Percentiles rank a stretch among this genome's conserved stretches.
These are phyloP conservation scores for Manacus vitellinus DNA, from an alignment of 2,113 vertebrate genomes.

Conservation along the genomic window DNA sequence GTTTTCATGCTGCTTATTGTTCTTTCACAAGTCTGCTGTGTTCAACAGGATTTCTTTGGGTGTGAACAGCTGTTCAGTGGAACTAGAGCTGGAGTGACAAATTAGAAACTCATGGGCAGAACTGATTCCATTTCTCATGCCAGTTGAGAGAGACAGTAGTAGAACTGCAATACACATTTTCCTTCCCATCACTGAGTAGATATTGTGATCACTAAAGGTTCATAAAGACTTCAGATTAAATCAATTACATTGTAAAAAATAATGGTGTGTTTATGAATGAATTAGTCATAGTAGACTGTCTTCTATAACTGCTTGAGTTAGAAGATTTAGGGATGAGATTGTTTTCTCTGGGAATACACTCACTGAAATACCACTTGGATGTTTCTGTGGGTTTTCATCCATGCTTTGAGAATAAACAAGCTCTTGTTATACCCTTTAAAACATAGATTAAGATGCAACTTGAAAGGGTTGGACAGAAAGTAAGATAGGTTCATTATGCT, in stretches of 20 bases:
- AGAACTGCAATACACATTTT: not conserved
- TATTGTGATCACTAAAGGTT: not conserved
- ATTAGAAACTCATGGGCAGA: constrained; percentile 36
- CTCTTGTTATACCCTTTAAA: not conserved
- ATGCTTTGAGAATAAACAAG: not conserved
- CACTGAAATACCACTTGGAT: not conserved
- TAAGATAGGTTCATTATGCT: not conserved
- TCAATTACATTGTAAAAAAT: not conserved
- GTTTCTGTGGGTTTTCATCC: not conserved
- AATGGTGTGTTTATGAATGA: not conserved
- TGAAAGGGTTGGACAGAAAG: not conserved
- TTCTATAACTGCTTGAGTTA: not conserved
- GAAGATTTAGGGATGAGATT: not conserved
- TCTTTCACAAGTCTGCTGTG: not conserved
- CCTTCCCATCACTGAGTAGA: not conserved
- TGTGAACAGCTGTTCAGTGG: constrained; percentile 18
- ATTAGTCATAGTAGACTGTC: not conserved
- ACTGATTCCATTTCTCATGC: constrained; percentile 31
- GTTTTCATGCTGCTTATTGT: not conserved
- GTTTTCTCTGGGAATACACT: not conserved
- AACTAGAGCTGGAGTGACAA: constrained; percentile 40
- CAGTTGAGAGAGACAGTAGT: not conserved
- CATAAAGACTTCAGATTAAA: not conserved
- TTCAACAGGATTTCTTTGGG: not conserved
- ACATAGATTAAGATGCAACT: not conserved